A percentile compares a stretch with the other conserved stretches of the same genome.
Evolutionary conservation across 2,113 vertebrate species (phyloP).

Genomic region (Callipepla californica): DNA sequence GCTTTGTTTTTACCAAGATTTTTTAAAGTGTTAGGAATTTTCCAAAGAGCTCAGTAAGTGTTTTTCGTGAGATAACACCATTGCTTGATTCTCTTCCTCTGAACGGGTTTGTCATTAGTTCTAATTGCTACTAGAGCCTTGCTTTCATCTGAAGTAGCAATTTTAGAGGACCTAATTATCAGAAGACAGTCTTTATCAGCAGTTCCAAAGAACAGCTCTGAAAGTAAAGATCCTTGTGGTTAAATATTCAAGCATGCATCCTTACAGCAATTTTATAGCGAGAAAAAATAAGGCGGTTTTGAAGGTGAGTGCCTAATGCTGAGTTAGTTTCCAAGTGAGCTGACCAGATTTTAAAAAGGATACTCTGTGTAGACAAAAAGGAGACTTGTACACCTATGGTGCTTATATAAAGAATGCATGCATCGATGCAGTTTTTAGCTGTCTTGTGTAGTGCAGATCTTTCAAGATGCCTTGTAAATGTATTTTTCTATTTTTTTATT

Average conservation of each 20-base stretch:
- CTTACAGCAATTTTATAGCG: not conserved
- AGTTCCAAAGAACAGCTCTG: not conserved
- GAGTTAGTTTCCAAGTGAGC: not conserved
- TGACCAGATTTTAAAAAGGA: not conserved
- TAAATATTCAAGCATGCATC: not conserved
- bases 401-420: not conserved
- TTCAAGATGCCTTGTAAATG: not conserved
- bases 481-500: conserved; percentile 60
- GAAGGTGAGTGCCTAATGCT: not conserved
- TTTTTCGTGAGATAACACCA: not conserved
- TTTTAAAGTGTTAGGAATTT: not conserved
- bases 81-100: not conserved
- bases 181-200: not conserved
- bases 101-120: not conserved
- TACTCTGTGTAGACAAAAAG: not conserved
- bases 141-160: not conserved
- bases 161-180: not conserved
- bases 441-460: not conserved
- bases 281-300: not conserved
- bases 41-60: not conserved
- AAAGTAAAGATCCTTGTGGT: not conserved
- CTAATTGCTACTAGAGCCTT: not conserved
- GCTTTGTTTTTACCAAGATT: not conserved
- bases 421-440: not conserved
- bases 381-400: not conserved